These are phyloP conservation scores for Cephus nigrinus DNA, from an alignment of 2,888 invertebrate species.

Conservation along the genomic window DNA sequence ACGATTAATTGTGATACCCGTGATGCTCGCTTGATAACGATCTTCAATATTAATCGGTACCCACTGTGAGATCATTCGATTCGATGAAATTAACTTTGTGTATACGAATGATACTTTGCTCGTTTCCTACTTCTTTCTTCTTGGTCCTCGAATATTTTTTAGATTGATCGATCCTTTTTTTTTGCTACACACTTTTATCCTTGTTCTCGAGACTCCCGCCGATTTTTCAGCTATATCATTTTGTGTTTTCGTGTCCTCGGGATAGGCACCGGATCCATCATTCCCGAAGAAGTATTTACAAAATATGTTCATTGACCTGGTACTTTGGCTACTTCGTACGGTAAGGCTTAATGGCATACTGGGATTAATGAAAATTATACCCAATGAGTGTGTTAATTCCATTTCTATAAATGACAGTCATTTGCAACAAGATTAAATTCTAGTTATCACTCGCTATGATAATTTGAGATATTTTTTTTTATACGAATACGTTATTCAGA, in stretches of 20 bases:
- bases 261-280: not conserved
- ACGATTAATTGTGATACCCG: conserved; percentile 40
- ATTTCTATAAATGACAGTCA: too few relatives aligned
- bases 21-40: conserved; percentile 14
- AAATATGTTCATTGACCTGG: not conserved
- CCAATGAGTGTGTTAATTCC: too few relatives aligned
- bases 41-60: conserved; percentile 39
- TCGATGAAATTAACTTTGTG: conserved; percentile 15
- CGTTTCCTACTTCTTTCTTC: conserved; percentile 4
- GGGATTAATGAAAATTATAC: not conserved
- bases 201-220: not conserved
- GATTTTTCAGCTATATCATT: not conserved
- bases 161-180: not conserved
- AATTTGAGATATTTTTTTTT: not conserved
- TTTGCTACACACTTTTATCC: not conserved
- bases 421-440: not conserved
- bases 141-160: not conserved
- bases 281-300: not conserved
- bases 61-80: conserved; percentile 26
- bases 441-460: not conserved
- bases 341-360: not conserved
- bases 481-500: not conserved
- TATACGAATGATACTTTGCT: conserved; percentile 11
- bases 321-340: not conserved
- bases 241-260: not conserved